These are phyloP conservation scores for Spatula clypeata DNA, from an alignment of 2,797 vertebrate genomes.

Conservation along the genomic window DNA sequence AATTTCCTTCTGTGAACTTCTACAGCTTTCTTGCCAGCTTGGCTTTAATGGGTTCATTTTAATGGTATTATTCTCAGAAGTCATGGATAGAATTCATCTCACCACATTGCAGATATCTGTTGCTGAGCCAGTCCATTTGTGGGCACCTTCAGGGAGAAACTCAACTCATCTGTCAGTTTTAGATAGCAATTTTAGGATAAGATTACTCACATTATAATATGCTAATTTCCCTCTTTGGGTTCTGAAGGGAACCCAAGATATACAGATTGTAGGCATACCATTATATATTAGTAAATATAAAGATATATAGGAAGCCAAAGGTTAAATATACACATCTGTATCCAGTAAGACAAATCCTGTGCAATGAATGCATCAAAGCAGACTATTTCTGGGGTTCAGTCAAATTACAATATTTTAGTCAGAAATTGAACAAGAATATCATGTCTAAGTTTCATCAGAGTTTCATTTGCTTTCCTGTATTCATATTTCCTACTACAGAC, in stretches of 20 bases:
- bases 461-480: accelerated
- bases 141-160: neutral
- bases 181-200: neutral
- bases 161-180: neutral
- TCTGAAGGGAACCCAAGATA: neutral
- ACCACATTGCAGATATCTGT: neutral
- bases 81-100: neutral
- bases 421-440: neutral
- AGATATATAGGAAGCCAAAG: neutral
- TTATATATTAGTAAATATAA: neutral
- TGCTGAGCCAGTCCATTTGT: accelerated
- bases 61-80: neutral
- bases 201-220: accelerated
- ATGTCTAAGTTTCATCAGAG: neutral
- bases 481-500: neutral
- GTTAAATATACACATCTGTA: neutral
- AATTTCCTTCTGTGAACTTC: neutral
- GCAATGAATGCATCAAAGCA: neutral
- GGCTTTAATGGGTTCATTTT: neutral
- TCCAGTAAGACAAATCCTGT: neutral
- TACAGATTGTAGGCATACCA: neutral
- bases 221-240: accelerated
- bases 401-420: neutral
- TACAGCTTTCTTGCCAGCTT: neutral
- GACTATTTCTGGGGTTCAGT: neutral